A percentile compares a stretch with the other conserved stretches of the same genome.
Evolutionary conservation across 2,113 vertebrate species (phyloP).

Genomic region (Prinia subflava): DNA sequence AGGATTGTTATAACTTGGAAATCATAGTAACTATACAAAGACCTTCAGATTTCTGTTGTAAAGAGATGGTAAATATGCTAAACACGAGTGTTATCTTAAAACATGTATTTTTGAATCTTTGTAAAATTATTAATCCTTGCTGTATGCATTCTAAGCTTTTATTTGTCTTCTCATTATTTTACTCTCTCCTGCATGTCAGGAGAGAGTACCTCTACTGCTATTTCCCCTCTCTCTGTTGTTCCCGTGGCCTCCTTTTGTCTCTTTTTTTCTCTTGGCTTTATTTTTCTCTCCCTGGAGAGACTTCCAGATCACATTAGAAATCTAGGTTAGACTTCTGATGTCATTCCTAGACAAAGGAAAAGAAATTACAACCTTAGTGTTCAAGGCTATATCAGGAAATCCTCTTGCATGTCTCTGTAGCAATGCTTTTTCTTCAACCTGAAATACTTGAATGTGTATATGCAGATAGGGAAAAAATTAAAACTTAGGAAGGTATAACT

Average conservation of each 20-base stretch:
- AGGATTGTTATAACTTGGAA: background rate
- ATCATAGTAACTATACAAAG: background rate
- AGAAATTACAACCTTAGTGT: background rate
- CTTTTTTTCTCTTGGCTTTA: background rate
- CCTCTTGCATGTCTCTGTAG: background rate
- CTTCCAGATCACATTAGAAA: background rate
- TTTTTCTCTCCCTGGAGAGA: background rate
- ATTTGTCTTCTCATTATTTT: background rate
- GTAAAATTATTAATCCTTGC: background rate
- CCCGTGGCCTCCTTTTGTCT: background rate
- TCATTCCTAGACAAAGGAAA: background rate
- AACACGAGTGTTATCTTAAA: background rate
- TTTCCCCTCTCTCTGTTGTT: background rate
- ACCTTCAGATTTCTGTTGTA: background rate
- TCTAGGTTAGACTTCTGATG: background rate
- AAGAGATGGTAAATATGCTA: background rate
- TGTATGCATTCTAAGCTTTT: background rate
- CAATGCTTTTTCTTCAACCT: background rate
- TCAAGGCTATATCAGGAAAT: conserved; percentile 4
- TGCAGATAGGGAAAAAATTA: background rate
- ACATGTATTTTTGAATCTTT: background rate
- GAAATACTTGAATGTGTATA: background rate
- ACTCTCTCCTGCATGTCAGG: background rate
- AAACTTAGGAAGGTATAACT: background rate
- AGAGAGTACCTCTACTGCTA: background rate